Base-by-base conservation (phyloP, 2,888 invertebrate genomes). In the Apamea anceps region DNA sequence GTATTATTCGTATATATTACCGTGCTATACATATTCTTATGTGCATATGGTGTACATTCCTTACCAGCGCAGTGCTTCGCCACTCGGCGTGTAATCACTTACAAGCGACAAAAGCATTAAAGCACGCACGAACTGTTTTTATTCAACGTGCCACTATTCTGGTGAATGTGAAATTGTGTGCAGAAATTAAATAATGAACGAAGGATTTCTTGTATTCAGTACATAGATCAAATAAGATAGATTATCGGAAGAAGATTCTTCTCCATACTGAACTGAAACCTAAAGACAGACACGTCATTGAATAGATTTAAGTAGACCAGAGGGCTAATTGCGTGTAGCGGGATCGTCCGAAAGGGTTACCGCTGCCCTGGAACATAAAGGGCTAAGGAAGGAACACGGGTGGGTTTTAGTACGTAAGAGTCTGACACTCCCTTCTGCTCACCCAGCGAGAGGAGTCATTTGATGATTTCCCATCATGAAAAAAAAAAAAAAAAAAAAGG, bases 121-220 rank as follows among this genome's bases (percentile, higher is more conserved):
- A 79, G 84, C 88, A 90, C 90, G 91, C 90, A 90, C 90, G 90
- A 89, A 87, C 88, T 86, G 90, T 86, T 90, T 90, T 90, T 90
- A 91, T 88, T 83, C 81, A 74, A 68, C 42, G 37, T 48, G 68
- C 32, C 85, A 65, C 75, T 90, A 90, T 90, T 90, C 90, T 90
- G 90, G 45, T 45, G 37, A 45, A 65, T 65, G 7, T 28, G 15
- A 74, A 79, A 75, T 75, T 57, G 8, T 28, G 2, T 63, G 7
- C 28, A 70, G 57, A 72, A 54, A 70, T 32, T 42, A 1, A 37
- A 18, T 8, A 7, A 25, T 48, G 18, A 25, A 28, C 1, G 1
- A n/a, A 45, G 8, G 18, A 45, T 21, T 63, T 79, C 1, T 32
- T 62, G 2, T 66, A 3, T 74, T 48, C 8, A 32, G 45, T 15